Percentiles rank a stretch among this genome's conserved stretches.
These are phyloP conservation scores for Helicoverpa assulta DNA, from an alignment of 2,888 invertebrate species.

Conservation along the genomic window DNA sequence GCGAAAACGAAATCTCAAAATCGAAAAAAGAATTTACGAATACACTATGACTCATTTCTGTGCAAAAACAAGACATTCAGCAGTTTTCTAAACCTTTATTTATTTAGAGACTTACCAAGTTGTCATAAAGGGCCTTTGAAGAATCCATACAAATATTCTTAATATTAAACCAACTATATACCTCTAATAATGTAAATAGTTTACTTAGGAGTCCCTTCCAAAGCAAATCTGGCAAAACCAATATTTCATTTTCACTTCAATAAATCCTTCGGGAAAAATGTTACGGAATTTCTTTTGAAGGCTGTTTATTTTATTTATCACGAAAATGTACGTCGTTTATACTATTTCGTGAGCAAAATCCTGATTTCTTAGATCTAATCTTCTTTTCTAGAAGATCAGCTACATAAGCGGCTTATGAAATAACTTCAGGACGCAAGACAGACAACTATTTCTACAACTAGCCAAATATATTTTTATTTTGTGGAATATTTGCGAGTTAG, in stretches of 20 bases:
- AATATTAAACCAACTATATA: not conserved
- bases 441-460: no score
- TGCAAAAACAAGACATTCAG: not conserved
- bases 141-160: not conserved
- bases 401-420: not conserved
- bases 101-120: not conserved
- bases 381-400: not conserved
- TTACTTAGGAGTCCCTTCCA: constrained; percentile 18
- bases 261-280: constrained; percentile 35
- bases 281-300: constrained; percentile 30
- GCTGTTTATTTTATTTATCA: constrained; percentile 40
- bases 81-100: no score
- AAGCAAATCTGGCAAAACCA: constrained; percentile 33
- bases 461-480: no score
- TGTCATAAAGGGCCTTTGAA: not conserved
- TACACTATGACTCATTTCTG: no score
- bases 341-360: not conserved
- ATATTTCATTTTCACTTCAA: constrained; percentile 49
- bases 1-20: no score
- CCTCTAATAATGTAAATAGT: constrained; percentile 14
- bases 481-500: no score
- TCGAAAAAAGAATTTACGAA: no score
- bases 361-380: constrained; percentile 1
- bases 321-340: constrained; percentile 7
- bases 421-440: not conserved